Conservation (phyloP, 2,888 invertebrate genomes). For the Cyrtodaria siliqua region DNA sequence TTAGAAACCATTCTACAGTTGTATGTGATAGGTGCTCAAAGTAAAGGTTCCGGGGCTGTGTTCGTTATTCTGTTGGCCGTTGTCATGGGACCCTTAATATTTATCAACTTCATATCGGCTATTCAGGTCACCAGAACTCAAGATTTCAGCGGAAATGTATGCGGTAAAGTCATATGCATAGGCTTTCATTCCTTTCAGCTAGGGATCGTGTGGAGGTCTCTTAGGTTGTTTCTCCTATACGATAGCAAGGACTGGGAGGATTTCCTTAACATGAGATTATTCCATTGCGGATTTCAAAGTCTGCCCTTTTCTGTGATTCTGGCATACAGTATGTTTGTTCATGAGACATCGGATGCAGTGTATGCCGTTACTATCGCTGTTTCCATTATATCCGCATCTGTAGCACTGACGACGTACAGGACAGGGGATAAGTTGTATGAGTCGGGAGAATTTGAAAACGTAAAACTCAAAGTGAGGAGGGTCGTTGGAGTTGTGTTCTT, state of each 20-base stretch:
- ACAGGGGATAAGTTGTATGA: slow-evolving; percentile 58
- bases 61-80: slow-evolving; percentile 59
- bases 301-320: slow-evolving; percentile 66
- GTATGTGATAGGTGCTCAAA: slow-evolving; percentile 43
- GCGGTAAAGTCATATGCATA: slow-evolving; percentile 65
- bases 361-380: slow-evolving; percentile 49
- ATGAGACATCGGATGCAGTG: slow-evolving; percentile 29
- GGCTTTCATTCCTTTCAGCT: slow-evolving; percentile 71
- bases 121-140: slow-evolving; percentile 65
- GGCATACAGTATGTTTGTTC: slow-evolving; percentile 52
- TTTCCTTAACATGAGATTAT: slow-evolving; percentile 66
- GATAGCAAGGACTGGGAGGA: slow-evolving; percentile 57
- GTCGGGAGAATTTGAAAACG: slow-evolving; percentile 60
- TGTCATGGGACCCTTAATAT: slow-evolving; percentile 60
- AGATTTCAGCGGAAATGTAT: slow-evolving; percentile 63
- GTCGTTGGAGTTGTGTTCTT: slow-evolving; percentile 59
- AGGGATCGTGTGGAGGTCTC: slow-evolving; percentile 73
- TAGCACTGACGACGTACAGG: slow-evolving; percentile 61
- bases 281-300: slow-evolving; percentile 72
- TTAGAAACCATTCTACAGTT: slow-evolving; percentile 66
- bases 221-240: slow-evolving; percentile 65
- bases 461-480: slow-evolving; percentile 40
- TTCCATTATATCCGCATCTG: slow-evolving; percentile 50
- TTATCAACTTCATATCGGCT: slow-evolving; percentile 72
- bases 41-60: slow-evolving; percentile 36